Conservation (phyloP, 37 sponge, comb jelly and placozoan species). For the Beroe ovata region DNA sequence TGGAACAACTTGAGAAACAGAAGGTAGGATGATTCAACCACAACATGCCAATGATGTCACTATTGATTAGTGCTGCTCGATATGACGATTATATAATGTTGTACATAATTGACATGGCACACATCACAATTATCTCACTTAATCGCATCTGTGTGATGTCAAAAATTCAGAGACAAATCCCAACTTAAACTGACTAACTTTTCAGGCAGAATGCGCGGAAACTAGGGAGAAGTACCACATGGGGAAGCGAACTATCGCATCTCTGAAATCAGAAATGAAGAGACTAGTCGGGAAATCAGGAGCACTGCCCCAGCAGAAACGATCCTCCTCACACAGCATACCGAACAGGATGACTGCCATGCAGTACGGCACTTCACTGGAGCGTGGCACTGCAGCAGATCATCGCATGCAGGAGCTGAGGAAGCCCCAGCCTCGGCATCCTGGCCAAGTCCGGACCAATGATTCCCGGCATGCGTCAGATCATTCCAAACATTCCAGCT, state of each 20-base stretch:
- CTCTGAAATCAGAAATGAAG: not conserved
- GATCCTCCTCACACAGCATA: not conserved
- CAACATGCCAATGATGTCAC: too few species aligned
- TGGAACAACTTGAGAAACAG: not conserved
- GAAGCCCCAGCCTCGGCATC: conserved; percentile 21
- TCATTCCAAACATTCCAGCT: not conserved
- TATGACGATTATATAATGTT: too few species aligned
- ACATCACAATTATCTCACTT: too few species aligned
- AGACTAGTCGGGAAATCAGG: not conserved
- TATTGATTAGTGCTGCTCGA: too few species aligned
- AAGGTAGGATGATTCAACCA: too few species aligned
- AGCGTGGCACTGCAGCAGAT: not conserved
- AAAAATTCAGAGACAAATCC: too few species aligned
- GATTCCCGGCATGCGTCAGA: conserved; percentile 1
- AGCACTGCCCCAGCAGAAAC: not conserved
- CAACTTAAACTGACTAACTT: too few species aligned
- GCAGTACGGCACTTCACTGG: not conserved
- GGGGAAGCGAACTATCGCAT: not conserved
- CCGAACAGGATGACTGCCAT: not conserved
- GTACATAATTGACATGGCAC: too few species aligned
- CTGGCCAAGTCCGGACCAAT: not conserved
- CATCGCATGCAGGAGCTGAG: conserved; percentile 17
- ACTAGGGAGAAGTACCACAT: not conserved
- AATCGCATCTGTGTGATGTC: too few species aligned
- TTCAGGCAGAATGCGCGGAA: conserved; percentile 19